Conservation (phyloP, 2,113 vertebrate genomes). For the Rhadina sibilatrix region DNA sequence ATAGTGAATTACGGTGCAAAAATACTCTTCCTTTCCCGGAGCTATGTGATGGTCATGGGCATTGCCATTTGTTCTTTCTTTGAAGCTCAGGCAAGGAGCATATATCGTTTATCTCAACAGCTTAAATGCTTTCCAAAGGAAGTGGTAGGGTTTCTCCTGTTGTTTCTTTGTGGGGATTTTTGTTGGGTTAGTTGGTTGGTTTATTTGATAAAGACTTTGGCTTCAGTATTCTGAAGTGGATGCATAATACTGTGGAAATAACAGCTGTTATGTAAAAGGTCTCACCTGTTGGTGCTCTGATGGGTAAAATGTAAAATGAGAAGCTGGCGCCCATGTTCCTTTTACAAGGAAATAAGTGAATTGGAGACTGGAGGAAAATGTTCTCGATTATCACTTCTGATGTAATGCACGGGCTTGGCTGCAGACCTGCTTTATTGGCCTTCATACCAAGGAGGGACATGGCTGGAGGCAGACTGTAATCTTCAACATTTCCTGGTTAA, state of each 20-base stretch:
- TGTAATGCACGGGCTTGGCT: not conserved
- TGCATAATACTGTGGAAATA: not conserved
- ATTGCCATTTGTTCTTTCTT: not conserved
- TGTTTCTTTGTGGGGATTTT: not conserved
- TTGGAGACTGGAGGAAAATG: not conserved
- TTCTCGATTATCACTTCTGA: not conserved
- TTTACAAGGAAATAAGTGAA: not conserved
- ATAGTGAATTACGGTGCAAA: not conserved
- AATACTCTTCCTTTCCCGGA: not conserved
- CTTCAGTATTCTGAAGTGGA: not conserved
- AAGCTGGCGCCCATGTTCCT: not conserved
- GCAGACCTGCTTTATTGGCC: not conserved
- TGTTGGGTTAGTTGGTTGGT: not conserved
- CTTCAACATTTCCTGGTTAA: not conserved
- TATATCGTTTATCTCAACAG: not conserved
- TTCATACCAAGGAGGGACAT: accelerated
- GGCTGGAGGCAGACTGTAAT: not conserved
- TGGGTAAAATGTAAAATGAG: not conserved
- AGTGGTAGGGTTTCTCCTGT: not conserved
- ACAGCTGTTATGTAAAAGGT: not conserved
- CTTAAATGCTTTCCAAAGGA: not conserved
- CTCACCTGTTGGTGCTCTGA: not conserved
- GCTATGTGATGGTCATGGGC: not conserved
- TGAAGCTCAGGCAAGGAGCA: not conserved
- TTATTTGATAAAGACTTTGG: not conserved